Conservation (phyloP, 2,113 vertebrate genomes). For the Psammodynastes pulverulentus region DNA sequence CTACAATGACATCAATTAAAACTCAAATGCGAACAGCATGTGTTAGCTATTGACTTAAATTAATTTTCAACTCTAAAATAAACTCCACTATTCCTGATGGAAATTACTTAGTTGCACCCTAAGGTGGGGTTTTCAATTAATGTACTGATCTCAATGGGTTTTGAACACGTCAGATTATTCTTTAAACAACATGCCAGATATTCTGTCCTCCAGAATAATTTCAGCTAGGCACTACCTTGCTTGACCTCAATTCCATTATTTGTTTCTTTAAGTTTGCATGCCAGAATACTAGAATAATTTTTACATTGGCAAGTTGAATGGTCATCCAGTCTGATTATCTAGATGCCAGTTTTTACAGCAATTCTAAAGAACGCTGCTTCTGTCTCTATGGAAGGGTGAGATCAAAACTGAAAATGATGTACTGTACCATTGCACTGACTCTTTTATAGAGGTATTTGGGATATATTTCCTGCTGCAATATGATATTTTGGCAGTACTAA, state of each 20-base stretch:
- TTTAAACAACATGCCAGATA: neutral
- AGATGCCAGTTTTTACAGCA: neutral
- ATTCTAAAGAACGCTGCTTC: neutral
- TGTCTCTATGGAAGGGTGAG: neutral
- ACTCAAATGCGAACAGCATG: neutral
- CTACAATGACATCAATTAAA: neutral
- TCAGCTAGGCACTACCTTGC: neutral
- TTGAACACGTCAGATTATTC: neutral
- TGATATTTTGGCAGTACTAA: neutral
- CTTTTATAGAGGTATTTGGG: neutral
- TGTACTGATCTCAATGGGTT: neutral
- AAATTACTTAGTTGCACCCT: neutral
- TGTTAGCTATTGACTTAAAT: neutral
- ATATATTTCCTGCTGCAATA: neutral
- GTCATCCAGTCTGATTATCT: neutral
- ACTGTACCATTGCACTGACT: neutral
- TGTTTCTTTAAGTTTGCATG: neutral
- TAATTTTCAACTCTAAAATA: neutral
- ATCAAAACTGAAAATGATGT: neutral
- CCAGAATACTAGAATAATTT: neutral
- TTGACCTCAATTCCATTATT: neutral
- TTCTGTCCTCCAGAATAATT: neutral
- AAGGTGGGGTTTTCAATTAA: neutral
- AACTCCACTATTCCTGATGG: neutral
- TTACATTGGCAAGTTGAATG: neutral